Evolutionary conservation across 2,888 invertebrate species (phyloP).

Genomic region (Hipparchia sbordonii): DNA sequence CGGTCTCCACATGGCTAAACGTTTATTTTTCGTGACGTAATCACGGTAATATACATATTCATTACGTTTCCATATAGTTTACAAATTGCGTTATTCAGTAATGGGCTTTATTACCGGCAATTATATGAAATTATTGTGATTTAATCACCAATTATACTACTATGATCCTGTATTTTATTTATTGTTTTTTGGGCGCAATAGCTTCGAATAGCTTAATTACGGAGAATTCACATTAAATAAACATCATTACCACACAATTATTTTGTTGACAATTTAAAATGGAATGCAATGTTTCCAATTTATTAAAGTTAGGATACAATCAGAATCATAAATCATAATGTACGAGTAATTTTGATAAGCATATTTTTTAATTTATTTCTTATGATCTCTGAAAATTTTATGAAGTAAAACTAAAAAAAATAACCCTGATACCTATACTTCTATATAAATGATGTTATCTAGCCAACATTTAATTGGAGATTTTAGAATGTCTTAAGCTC

Average conservation of each 20-base stretch:
- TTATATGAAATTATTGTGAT: conserved; percentile 7
- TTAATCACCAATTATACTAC: conserved; percentile 4
- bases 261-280: neutral
- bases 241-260: neutral
- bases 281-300: neutral
- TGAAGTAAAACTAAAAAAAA: no score
- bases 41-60: neutral
- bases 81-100: conserved; percentile 20
- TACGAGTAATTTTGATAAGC: no score
- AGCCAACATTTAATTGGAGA: no score
- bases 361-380: no score
- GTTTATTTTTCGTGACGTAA: conserved; percentile 7
- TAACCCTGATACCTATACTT: no score
- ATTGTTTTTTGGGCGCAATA: neutral
- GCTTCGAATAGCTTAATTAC: conserved; percentile 2
- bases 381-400: no score
- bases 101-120: conserved; percentile 7
- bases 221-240: neutral
- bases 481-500: no score
- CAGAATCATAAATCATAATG: no score
- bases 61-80: conserved; percentile 13
- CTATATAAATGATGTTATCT: no score
- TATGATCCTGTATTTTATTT: conserved; percentile 8
- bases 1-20: neutral
- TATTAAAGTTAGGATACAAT: no score